A percentile compares a stretch with the other conserved stretches of the same genome.
Evolutionary conservation across 30 jellyfish, hydroid and myxozoan genomes (phyloP).

Genomic region (Aurelia sp.): DNA sequence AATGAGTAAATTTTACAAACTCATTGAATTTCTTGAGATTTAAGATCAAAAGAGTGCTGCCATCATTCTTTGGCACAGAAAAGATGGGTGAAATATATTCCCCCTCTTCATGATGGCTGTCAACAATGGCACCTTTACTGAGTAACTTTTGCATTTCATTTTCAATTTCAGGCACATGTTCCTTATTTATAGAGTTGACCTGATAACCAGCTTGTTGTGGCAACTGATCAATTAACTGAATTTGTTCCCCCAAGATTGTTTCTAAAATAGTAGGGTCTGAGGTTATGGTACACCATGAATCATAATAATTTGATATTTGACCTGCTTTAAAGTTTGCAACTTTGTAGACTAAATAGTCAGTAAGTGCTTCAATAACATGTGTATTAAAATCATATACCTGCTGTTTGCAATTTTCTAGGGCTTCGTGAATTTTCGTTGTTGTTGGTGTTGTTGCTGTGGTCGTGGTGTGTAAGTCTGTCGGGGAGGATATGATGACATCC

Average conservation of each 20-base stretch:
- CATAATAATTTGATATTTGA: constrained; percentile 37
- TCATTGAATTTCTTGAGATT: too few species aligned
- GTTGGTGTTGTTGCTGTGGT: constrained; percentile 40
- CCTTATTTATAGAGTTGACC: constrained; percentile 21
- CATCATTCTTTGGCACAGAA: too few species aligned
- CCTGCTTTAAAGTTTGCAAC: constrained; percentile 48
- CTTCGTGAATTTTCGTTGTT: constrained; percentile 13
- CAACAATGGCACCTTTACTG: constrained; percentile 21
- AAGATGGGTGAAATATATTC: too few species aligned
- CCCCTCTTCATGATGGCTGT: constrained; percentile 32
- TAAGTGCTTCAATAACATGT: constrained; percentile 17
- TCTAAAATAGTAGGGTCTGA: constrained; percentile 29
- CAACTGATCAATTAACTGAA: too few species aligned
- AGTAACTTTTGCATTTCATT: constrained; percentile 17
- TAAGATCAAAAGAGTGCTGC: too few species aligned
- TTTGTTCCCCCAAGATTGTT: constrained; percentile 18
- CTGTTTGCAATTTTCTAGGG: constrained; percentile 31
- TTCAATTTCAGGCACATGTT: constrained; percentile 22
- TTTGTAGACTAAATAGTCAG: too few species aligned
- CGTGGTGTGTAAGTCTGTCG: constrained; percentile 17
- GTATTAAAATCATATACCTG: constrained; percentile 26
- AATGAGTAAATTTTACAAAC: too few species aligned
- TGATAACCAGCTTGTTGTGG: constrained; percentile 19
- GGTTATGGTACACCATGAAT: constrained; percentile 34
- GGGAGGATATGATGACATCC: constrained; percentile 27